Evolutionary conservation across 2,888 invertebrate species (phyloP), one percentile per base, ranked within the genome.

Genomic region (Chirona hameri): DNA sequence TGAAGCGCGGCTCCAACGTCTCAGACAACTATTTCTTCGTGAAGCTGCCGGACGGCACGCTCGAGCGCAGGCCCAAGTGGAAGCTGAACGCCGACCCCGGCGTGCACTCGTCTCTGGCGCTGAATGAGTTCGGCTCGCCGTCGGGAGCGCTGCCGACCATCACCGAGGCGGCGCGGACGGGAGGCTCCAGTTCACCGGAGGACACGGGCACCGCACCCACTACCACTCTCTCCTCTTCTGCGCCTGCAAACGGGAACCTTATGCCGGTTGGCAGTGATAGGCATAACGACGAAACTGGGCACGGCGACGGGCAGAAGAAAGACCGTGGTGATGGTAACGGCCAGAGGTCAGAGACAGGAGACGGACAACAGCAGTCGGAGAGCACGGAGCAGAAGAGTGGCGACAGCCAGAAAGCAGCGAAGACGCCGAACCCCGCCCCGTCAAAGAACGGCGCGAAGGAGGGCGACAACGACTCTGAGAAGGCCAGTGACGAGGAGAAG

Each of bases 91-190:
- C 95, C 84, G 97, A 97, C 89, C 96, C 97, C 9, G 97, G 97
- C 82, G 97, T 96, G 81, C 97, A 97, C 88, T 97, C 96, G 83
- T 86, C 57, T 89, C 90, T 97, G 87, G 96, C 96, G 88, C 92
- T 94, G 88, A 89, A 94, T 86, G 93, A 93, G 82, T 93, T 88
- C 87, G 93, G 90, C 88, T 94, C 91, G 88, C 93, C 92, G 84
- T 94, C 94, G 86, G 93, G 95, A 82, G 94, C 95, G 0, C 89
- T 97, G 86, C 96, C 96, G 82, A 96, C 96, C 82, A 97, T 97
- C 86, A 93, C 94, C 80, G 97, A 96, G 89, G 94, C 57, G 82
- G 27, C 82, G 82, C 84, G 31, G 83, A 80, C 84, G 3, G 83
- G 83, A 31, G 84, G 83, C 79, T 79, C 83, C 29, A 81, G 82